Evolutionary conservation across 2,797 vertebrate genomes (phyloP), one percentile per base, ranked within the genome.

Genomic region (Peromyscus melanophrys): DNA sequence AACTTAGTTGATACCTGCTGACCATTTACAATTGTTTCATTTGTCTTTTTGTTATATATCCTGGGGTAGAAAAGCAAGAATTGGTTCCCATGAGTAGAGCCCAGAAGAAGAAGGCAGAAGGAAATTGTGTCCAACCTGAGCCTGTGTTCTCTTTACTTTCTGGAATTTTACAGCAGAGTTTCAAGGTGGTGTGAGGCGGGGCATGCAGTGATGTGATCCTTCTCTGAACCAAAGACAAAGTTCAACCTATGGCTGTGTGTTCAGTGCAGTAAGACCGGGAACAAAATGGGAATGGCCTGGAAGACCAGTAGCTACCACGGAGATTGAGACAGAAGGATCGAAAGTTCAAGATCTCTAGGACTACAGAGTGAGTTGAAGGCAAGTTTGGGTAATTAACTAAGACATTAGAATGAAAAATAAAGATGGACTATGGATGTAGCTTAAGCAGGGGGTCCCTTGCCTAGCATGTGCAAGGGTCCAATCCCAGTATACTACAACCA

Each of bases 251-350:
- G 21, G 12, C 25, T 80, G 6, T 86, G 11, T 65, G 9, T 49
- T 75, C 93, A 75, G 27, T 77, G 23, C 17, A 81, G 21, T 13
- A 61, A 67, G 46, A 57, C 19, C 75, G 29, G 29, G 21, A 43
- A 69, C 57, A 63, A 80, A 43, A 65, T 46, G 89, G 76, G 8
- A 34, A 29, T 19, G 17, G 80, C n/a, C 57, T 61, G 10, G 17
- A 40, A 40, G 52, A 57, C 78, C 52, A 81, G 73, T 27, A 27
- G 9, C 78, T 81, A 59, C 57, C 27, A 2, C 10, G 17, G 80
- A 59, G 55, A 37, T 5, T 29, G 25, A 4, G 25, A 2, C 6
- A 40, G 3, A 29, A 43, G 57, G 37, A 29, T 0, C 1, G 1
- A 37, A n/a, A 17, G 25, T 43, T 40, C 25, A 61, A 40, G 52